phyloP scores from a whole-genome alignment of 2,888 invertebrate species.

The Brachyopa scutellaris region DNA sequence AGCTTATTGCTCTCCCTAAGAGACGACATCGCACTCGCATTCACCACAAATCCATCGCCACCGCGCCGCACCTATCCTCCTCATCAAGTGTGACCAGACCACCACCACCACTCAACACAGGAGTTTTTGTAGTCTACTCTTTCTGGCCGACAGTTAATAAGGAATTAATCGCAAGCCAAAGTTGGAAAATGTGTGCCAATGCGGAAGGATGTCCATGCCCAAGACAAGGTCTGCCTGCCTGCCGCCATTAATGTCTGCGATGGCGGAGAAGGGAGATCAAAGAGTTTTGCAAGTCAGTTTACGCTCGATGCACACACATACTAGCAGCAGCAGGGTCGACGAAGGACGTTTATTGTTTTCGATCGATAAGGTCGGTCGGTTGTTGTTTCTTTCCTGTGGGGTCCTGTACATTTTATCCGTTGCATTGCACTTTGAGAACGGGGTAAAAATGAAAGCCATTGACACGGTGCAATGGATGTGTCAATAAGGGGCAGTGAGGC shows the following conservation, averaged over 20 bases:
- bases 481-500: constrained; percentile 34
- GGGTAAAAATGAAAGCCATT: constrained; percentile 62
- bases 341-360: constrained; percentile 57
- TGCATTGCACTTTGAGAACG: constrained; percentile 38
- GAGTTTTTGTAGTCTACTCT: constrained; percentile 4
- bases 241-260: constrained; percentile 49
- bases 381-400: constrained; percentile 27
- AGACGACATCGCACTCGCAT: constrained; percentile 19
- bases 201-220: constrained; percentile 47
- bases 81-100: constrained; percentile 23
- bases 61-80: constrained; percentile 4
- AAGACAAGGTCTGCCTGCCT: constrained; percentile 42
- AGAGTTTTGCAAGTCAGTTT: constrained; percentile 64
- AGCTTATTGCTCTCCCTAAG: constrained; percentile 38
- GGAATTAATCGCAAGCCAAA: constrained; percentile 52
- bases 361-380: constrained; percentile 43
- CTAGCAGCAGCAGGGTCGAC: constrained; percentile 49
- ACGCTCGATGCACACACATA: constrained; percentile 29
- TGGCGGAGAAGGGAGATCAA: constrained; percentile 23
- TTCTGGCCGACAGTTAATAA: constrained; percentile 36
- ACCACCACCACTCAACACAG: constrained; percentile 1
- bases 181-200: constrained; percentile 64
- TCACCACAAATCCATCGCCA: neutral
- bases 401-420: constrained; percentile 13
- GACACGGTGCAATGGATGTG: constrained; percentile 60